Evolutionary conservation across 2,113 vertebrate species (phyloP), one percentile per base, ranked within the genome.

Genomic region (Rhinolophus sinicus): DNA sequence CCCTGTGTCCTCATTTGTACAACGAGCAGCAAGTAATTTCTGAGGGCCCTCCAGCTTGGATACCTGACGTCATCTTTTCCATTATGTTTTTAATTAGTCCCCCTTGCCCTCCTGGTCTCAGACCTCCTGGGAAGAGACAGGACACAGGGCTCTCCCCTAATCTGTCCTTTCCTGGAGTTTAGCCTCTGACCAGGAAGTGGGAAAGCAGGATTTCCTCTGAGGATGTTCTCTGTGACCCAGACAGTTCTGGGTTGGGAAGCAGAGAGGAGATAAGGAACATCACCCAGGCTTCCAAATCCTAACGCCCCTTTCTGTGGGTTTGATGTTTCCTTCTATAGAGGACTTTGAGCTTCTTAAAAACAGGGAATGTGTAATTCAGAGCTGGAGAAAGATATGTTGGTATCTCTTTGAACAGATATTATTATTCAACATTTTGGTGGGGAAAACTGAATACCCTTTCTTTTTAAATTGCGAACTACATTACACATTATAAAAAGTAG

Each of bases 171-270:
- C 96, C 97, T 96, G 97, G 95, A 93, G 96, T 54, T 96, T 56
- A 92, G 83, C 72, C 78, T 77, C 91, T 62, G 47, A 95, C 94
- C 97, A 97, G 97, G 98, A 98, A 97, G 90, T 96, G 89, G 97
- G 47, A 95, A 96, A 97, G 58, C 97, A 97, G 98, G 98, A 98
- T 98, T 97, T 98, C 98, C 97, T 97, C 56, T 95, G 93, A 97
- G 97, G 97, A 97, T 96, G 92, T 96, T 86, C 77, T 67, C 69
- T 44, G 92, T 78, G 96, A 97, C 86, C 91, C 94, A 96, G 95
- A 93, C 85, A 58, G 93, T 88, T 96, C 76, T 28, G 30, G 60
- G 90, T 52, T 75, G 33, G 62, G 88, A 62, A 90, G 73, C 28
- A 40, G 90, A 88, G 67, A 81, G 91, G 77, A 90, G 93, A 97